phyloP scores from a whole-genome alignment of 2,888 invertebrate species.

The Diploptera punctata region DNA sequence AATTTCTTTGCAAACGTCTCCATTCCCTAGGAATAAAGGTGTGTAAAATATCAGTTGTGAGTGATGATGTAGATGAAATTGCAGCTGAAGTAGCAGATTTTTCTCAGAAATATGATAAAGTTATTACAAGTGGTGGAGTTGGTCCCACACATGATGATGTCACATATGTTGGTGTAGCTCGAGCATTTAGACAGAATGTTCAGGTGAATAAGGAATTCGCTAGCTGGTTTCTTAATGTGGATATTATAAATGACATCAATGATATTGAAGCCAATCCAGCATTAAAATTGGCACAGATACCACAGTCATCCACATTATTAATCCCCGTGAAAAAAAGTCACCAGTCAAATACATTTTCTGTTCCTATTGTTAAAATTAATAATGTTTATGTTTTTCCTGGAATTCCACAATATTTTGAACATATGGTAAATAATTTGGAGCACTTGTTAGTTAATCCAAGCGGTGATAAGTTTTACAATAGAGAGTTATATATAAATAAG shows the following conservation, averaged over 20 bases:
- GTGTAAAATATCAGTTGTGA: conserved; percentile 61
- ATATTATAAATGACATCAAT: conserved; percentile 44
- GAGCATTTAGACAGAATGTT: conserved; percentile 53
- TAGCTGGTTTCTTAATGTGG: conserved; percentile 46
- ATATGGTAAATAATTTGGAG: conserved; percentile 44
- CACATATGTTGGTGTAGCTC: conserved; percentile 66
- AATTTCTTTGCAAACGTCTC: conserved; percentile 60
- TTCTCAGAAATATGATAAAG: conserved; percentile 58
- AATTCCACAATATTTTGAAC: conserved; percentile 59
- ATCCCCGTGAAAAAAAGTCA: too few species aligned
- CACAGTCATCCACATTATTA: conserved; percentile 36
- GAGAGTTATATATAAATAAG: conserved; percentile 48
- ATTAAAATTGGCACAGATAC: conserved; percentile 51
- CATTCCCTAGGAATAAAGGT: conserved; percentile 61
- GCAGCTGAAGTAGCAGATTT: conserved; percentile 60
- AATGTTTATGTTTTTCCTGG: conserved; percentile 71
- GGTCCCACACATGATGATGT: conserved; percentile 75
- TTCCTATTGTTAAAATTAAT: conserved; percentile 50
- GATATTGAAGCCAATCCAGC: conserved; percentile 47
- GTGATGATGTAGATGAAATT: conserved; percentile 63
- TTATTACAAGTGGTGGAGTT: conserved; percentile 69
- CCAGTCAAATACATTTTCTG: conserved; percentile 49
- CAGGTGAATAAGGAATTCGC: conserved; percentile 50
- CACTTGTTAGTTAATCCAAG: conserved; percentile 50
- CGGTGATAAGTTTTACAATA: conserved; percentile 48